Evolutionary conservation across 2,797 vertebrate genomes (phyloP).

Genomic region (Hemibagrus guttatus): DNA sequence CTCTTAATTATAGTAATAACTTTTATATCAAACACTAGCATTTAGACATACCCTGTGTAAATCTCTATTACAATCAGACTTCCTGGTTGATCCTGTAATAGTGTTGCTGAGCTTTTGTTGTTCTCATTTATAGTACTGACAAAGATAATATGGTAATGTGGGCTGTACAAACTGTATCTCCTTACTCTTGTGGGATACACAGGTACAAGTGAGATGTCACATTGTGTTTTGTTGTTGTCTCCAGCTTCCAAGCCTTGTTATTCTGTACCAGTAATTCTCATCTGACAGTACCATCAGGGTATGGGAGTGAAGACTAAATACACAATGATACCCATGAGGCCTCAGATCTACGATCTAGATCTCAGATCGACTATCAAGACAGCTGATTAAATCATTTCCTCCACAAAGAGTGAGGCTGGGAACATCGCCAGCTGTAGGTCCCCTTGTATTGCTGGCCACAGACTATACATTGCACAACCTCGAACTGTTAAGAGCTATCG

Average conservation of each 20-base stretch:
- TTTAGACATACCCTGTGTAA: background rate
- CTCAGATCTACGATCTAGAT: conserved; percentile 21
- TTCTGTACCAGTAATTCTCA: conserved; percentile 22
- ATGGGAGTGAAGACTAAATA: conserved; percentile 9
- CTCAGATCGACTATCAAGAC: conserved; percentile 22
- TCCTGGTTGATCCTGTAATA: background rate
- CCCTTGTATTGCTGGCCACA: conserved; percentile 9
- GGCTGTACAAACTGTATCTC: background rate
- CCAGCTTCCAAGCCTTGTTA: conserved; percentile 1
- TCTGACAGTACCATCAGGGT: conserved; percentile 14
- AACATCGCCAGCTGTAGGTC: conserved; percentile 5
- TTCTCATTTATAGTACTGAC: background rate
- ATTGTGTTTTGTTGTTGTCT: conserved; percentile 15
- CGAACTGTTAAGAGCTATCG: background rate
- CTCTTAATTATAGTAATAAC: background rate
- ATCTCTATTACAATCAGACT: background rate
- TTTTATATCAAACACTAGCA: background rate
- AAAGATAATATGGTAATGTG: background rate
- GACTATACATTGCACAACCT: conserved; percentile 11
- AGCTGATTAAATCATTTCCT: conserved; percentile 23
- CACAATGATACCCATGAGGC: conserved; percentile 1
- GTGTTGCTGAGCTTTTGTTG: background rate
- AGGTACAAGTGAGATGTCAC: conserved; percentile 6
- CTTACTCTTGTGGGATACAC: background rate
- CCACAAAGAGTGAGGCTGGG: conserved; percentile 32